Conservation (phyloP, 1,140 invertebrate genomes). For the Ladona fulva region DNA sequence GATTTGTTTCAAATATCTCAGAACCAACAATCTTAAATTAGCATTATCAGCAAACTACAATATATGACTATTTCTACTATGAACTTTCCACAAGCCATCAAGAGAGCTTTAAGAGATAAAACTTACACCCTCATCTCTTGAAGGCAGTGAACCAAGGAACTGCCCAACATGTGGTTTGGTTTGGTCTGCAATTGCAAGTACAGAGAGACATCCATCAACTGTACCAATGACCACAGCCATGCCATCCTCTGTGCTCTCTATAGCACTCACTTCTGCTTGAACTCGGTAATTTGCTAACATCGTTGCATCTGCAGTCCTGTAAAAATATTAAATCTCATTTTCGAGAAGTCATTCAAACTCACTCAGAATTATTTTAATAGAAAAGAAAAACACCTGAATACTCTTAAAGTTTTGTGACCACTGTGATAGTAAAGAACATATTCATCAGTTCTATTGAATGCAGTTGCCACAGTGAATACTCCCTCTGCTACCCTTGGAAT, state of each 20-base stretch:
- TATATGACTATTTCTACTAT: too few relatives aligned
- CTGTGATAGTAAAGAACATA: conserved; percentile 97
- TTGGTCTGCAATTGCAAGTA: conserved; percentile 83
- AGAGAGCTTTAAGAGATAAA: too few relatives aligned
- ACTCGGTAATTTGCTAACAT: conserved; percentile 89
- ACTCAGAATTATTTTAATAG: conserved; percentile 21
- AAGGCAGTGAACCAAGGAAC: conserved; percentile 58
- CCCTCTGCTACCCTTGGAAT: conserved; percentile 92
- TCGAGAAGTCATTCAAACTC: conserved; percentile 20
- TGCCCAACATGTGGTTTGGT: conserved; percentile 47
- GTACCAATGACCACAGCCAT: conserved; percentile 75
- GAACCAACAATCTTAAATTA: too few relatives aligned
- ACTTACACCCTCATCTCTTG: conserved; percentile 55
- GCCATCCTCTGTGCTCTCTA: conserved; percentile 74
- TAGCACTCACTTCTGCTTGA: conserved; percentile 80
- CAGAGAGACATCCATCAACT: conserved; percentile 86
- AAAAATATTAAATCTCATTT: conserved; percentile 21
- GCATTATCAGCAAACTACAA: too few relatives aligned
- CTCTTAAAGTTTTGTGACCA: conserved; percentile 80
- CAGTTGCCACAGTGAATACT: conserved; percentile 89
- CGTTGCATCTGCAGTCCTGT: conserved; percentile 70
- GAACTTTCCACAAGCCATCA: too few relatives aligned
- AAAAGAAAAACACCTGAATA: conserved; percentile 60
- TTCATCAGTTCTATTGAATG: conserved; percentile 88
- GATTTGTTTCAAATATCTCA: too few relatives aligned